Percentiles rank a stretch among this genome's conserved stretches.
Evolutionary conservation across 2,113 vertebrate genomes (phyloP).

Genomic region (Ictidomys tridecemlineatus): DNA sequence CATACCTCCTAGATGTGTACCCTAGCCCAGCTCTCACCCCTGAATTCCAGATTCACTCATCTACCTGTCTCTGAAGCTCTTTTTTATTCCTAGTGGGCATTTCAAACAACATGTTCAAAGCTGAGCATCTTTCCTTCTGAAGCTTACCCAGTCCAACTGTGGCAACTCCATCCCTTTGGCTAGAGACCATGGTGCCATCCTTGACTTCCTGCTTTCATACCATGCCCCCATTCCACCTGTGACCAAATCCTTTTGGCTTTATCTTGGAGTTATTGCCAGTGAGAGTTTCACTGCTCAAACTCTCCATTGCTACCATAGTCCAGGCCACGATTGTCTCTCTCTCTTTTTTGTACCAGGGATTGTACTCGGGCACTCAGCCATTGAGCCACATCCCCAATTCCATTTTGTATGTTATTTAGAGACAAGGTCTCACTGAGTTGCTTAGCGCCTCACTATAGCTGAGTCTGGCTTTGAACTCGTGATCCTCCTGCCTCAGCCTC

Average conservation of each 20-base stretch:
- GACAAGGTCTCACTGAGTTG: too few relatives aligned
- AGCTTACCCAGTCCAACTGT: background rate
- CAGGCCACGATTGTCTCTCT: too few relatives aligned
- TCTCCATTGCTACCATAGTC: background rate
- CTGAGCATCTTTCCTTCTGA: background rate
- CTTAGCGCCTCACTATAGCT: too few relatives aligned
- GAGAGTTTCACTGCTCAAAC: background rate
- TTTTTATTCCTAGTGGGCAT: background rate
- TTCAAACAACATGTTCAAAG: slow-evolving; percentile 5
- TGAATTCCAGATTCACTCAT: background rate
- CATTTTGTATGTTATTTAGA: too few relatives aligned
- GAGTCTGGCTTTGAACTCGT: too few relatives aligned
- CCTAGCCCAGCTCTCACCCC: background rate
- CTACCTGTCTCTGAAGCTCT: background rate
- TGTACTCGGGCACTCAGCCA: too few relatives aligned
- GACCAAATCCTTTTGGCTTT: background rate
- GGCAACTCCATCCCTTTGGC: background rate
- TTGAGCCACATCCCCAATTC: too few relatives aligned
- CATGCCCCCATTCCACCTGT: too few relatives aligned
- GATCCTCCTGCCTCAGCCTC: too few relatives aligned
- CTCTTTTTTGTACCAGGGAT: too few relatives aligned
- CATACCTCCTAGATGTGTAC: background rate
- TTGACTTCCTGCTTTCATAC: background rate
- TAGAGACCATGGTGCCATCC: too few relatives aligned
- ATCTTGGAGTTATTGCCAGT: background rate